A percentile compares a stretch with the other conserved stretches of the same genome.
phyloP scores from a whole-genome alignment of 1,140 invertebrate genomes.

The Leptopilina clavipes region DNA sequence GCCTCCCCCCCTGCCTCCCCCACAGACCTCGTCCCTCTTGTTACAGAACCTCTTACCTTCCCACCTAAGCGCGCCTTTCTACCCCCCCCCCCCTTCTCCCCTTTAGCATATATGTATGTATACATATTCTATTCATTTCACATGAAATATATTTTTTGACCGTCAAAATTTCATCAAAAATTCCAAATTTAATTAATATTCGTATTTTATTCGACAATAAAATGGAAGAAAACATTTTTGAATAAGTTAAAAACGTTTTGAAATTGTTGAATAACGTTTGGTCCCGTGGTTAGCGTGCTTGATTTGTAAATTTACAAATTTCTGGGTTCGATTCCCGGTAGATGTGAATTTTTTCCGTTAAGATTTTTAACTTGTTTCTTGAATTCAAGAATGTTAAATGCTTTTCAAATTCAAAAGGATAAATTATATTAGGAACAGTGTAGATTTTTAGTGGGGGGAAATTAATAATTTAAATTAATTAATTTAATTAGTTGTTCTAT shows the following conservation, averaged over 20 bases:
- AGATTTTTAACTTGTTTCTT: neutral
- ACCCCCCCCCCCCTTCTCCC: conserved; percentile 12
- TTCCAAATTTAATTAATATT: too few relatives aligned
- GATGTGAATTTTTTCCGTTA: neutral
- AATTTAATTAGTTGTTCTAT: too few relatives aligned
- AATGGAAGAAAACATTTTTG: too few relatives aligned
- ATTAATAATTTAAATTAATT: too few relatives aligned
- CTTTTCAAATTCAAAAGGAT: too few relatives aligned
- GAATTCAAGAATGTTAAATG: too few relatives aligned
- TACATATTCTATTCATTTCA: neutral
- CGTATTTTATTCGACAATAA: too few relatives aligned
- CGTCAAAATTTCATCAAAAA: too few relatives aligned
- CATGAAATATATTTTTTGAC: neutral
- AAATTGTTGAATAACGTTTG: too few relatives aligned
- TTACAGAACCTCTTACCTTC: conserved; percentile 27
- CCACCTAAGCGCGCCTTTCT: conserved; percentile 25
- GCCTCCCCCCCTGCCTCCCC: neutral
- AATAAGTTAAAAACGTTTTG: too few relatives aligned
- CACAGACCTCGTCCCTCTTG: conserved; percentile 7
- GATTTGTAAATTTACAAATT: neutral
- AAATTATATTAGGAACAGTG: too few relatives aligned
- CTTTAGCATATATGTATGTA: neutral
- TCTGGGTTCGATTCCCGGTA: neutral
- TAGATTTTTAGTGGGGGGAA: too few relatives aligned
- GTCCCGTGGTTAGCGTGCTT: neutral